Evolutionary conservation across 2,797 vertebrate genomes (phyloP).

Genomic region (Siniperca scherzeri): DNA sequence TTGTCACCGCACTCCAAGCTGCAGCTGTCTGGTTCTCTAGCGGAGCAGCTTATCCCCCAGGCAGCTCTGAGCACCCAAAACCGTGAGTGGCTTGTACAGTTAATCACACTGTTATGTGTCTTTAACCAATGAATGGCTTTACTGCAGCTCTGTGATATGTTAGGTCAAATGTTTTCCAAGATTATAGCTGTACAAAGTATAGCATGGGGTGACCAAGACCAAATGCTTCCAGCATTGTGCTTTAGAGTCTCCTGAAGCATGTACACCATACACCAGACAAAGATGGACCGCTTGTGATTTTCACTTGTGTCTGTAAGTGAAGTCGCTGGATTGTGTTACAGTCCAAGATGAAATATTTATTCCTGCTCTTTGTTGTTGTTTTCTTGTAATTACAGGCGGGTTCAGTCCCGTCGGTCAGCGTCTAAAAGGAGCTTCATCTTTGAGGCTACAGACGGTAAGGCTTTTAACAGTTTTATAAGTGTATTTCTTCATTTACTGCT

Average conservation of each 20-base stretch:
- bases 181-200: slow-evolving; percentile 20
- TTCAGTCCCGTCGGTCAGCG: slow-evolving; percentile 88
- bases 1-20: slow-evolving; percentile 89
- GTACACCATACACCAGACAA: slow-evolving; percentile 47
- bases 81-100: slow-evolving; percentile 78
- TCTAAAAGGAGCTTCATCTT: slow-evolving; percentile 83
- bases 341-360: background rate
- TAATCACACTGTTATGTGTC: slow-evolving; percentile 39
- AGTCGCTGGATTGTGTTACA: background rate
- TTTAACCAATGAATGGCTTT: slow-evolving; percentile 19
- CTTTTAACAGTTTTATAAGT: background rate
- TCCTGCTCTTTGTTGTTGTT: background rate
- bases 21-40: slow-evolving; percentile 80
- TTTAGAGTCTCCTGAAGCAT: slow-evolving; percentile 26
- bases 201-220: background rate
- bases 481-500: background rate
- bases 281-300: slow-evolving; percentile 48
- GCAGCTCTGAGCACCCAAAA: slow-evolving; percentile 78
- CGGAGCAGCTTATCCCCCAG: slow-evolving; percentile 82
- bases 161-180: slow-evolving; percentile 46
- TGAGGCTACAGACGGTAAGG: slow-evolving; percentile 89
- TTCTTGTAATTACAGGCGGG: slow-evolving; percentile 86
- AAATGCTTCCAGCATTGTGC: background rate
- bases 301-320: slow-evolving; percentile 46
- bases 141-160: background rate